A percentile compares a stretch with the other conserved stretches of the same genome.
phyloP scores from a whole-genome alignment of 2,113 vertebrate genomes.

The Alligator sinensis region DNA sequence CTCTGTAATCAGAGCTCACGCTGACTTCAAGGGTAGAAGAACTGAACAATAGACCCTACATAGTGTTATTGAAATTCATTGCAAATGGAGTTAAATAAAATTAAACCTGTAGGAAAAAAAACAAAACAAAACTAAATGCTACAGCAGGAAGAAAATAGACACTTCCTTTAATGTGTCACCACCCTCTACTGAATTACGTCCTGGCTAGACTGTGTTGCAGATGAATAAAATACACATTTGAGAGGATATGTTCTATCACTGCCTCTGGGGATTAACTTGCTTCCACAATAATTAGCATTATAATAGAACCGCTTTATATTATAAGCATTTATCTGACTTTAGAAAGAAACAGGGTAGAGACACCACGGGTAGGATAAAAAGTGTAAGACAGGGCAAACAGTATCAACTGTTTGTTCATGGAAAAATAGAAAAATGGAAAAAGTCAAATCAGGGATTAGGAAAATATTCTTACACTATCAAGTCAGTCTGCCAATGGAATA shows the following conservation, averaged over 20 bases:
- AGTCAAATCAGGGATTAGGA: background rate
- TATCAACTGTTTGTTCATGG: background rate
- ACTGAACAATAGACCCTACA: background rate
- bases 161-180: background rate
- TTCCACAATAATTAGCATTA: background rate
- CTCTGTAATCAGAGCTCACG: background rate
- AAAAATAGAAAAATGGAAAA: background rate
- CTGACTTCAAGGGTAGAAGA: background rate
- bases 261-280: background rate
- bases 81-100: background rate
- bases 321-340: background rate
- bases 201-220: background rate
- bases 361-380: background rate
- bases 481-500: background rate
- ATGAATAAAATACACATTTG: background rate
- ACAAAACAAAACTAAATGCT: background rate
- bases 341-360: background rate
- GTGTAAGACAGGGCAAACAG: background rate
- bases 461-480: slow-evolving; percentile 36
- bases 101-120: background rate
- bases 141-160: background rate
- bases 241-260: background rate
- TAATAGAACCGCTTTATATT: background rate
- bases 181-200: background rate
- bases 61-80: background rate